A percentile compares a stretch with the other conserved stretches of the same genome.
Conservation (phyloP, 2,888 invertebrate genomes). For the Leptinotarsa haldemani region DNA sequence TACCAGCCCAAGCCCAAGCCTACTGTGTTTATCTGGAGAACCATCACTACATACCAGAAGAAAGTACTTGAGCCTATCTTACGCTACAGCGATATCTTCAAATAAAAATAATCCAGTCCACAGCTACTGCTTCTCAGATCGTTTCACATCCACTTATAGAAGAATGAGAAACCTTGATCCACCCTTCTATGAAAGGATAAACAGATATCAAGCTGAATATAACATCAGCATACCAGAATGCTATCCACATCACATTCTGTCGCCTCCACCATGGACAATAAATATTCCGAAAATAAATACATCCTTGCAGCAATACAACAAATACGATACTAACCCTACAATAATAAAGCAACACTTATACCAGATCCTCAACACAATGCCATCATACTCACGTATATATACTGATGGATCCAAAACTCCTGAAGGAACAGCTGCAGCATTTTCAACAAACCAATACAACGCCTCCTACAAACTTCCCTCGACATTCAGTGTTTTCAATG, state of each 20-base stretch:
- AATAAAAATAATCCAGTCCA: conserved; percentile 22
- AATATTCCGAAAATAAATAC: too few species aligned
- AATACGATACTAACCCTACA: not conserved
- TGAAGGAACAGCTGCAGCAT: conserved; percentile 15
- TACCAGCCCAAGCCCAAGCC: conserved; percentile 6
- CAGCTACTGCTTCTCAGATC: conserved; percentile 18
- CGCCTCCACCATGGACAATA: not conserved
- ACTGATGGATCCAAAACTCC: conserved; percentile 14
- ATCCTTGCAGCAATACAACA: too few species aligned
- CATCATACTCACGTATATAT: conserved; percentile 15
- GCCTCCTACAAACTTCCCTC: not conserved
- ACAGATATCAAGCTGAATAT: conserved; percentile 12
- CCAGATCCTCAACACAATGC: conserved; percentile 18
- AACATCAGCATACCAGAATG: conserved; percentile 3
- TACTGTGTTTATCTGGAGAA: conserved; percentile 13
- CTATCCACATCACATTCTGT: not conserved
- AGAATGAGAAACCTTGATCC: not conserved
- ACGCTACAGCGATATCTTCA: conserved; percentile 16
- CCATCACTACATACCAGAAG: not conserved
- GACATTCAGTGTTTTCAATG: conserved; percentile 6
- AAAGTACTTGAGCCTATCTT: conserved; percentile 14
- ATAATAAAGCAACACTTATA: conserved; percentile 16
- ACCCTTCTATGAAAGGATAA: too few species aligned
- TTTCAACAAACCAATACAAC: conserved; percentile 1
- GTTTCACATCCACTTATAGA: conserved; percentile 3